These are phyloP conservation scores for Acanthosepion lycidas DNA, from an alignment of 2,888 invertebrate species.

Conservation along the genomic window DNA sequence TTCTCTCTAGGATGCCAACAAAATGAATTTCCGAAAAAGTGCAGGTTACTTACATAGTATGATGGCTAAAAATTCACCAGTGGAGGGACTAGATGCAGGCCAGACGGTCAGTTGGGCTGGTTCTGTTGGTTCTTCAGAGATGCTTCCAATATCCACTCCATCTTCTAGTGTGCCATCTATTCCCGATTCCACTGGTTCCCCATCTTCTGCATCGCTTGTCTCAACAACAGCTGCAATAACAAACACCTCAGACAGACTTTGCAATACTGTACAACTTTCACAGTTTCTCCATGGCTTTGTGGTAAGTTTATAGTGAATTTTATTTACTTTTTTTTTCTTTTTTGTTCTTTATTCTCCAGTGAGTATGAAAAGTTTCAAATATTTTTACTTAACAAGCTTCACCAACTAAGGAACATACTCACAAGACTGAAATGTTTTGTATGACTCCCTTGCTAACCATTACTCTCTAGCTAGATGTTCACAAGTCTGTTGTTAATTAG, in stretches of 20 bases:
- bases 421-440: too few species aligned
- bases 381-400: too few species aligned
- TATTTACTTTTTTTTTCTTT: too few species aligned
- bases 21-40: constrained; percentile 35
- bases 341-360: too few species aligned
- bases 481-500: too few species aligned
- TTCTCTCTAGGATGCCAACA: constrained; percentile 6
- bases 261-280: constrained; percentile 86
- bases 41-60: constrained; percentile 34
- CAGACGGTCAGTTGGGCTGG: constrained; percentile 38
- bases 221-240: constrained; percentile 76
- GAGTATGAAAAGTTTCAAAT: too few species aligned
- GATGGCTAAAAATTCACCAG: neutral
- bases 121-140: neutral
- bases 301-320: constrained; percentile 64
- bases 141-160: constrained; percentile 51
- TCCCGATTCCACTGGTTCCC: constrained; percentile 51
- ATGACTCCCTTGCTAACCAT: too few species aligned
- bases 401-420: too few species aligned
- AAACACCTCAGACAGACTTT: constrained; percentile 80
- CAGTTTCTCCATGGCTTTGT: constrained; percentile 90
- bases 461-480: too few species aligned
- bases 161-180: constrained; percentile 52
- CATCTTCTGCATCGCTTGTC: constrained; percentile 63
- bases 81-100: neutral